Evolutionary conservation across 1,140 invertebrate genomes (phyloP), one percentile per base, ranked within the genome.

Genomic region (Eumeta japonica): DNA sequence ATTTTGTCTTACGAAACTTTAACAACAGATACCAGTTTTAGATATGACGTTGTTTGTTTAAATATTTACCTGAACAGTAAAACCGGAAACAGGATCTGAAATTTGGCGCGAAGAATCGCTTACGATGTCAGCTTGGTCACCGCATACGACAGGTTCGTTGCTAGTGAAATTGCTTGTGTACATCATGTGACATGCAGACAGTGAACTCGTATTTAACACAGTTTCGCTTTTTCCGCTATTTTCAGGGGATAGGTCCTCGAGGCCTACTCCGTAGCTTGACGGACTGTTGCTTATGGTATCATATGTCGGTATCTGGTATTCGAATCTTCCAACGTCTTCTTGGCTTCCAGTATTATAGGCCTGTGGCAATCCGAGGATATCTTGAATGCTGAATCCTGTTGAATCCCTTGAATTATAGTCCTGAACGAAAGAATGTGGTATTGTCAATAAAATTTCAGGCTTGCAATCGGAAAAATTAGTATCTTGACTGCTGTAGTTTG

Each of bases 391-490:
- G 43, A 76, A 77, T 12, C 67, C 62, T 1, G 60, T 68, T 1
- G 73, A 76, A 41, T 77, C 72, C 44, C 71, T 60, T 4, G 72
- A 75, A 28, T 71, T 71, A 32, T 71, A 75, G 45, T 76, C 75
- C 55, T 70, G 70, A 3, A 55, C 52, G 27, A 67, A 62, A 17
- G 54, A 45, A 43, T 52, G 53, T 17, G 56, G 47, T 42, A 63
- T 50, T n/a, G 52, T 32, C 5, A 55, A 48, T 27, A 62, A 30
- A n/a, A 47, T 55, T 52, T 70, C 65, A 15, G 49, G 14, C 39
- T 65, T 70, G 16, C 55, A 60, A 36, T 68, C 56, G 28, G 48
- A 36, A 34, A 59, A 63, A 7, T 39, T 30, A 41, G 52, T 58
- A 27, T 73, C 65, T 31, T 41, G 46, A 16, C 39, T 28, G 28